These are phyloP conservation scores for Sinelater perroti DNA, from an alignment of 2,888 invertebrate species.

Conservation along the genomic window DNA sequence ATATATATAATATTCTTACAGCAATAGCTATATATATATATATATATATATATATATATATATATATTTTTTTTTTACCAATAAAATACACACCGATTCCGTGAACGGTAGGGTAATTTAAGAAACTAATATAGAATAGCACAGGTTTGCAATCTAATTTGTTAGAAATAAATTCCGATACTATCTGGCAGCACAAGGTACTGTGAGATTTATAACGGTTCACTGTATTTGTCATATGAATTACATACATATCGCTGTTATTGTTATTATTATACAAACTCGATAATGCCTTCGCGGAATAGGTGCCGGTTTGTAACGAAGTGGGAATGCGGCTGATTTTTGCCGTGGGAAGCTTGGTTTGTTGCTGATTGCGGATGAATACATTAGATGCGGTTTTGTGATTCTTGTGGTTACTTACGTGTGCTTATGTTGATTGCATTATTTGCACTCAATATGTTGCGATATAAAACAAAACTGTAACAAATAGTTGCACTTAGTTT, in stretches of 20 bases:
- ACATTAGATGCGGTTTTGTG: conserved; percentile 1
- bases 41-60: too few species aligned
- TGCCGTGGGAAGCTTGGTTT: conserved; percentile 5
- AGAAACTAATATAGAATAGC: conserved; percentile 15
- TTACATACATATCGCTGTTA: conserved; percentile 11
- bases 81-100: not conserved
- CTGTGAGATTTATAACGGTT: conserved; percentile 12
- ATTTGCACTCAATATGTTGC: too few species aligned
- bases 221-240: conserved; percentile 9
- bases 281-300: conserved; percentile 16
- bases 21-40: too few species aligned
- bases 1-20: too few species aligned
- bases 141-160: conserved; percentile 10
- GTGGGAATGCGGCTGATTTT: not conserved
- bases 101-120: conserved; percentile 6
- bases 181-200: conserved; percentile 7
- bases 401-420: too few species aligned
- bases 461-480: too few species aligned
- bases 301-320: conserved; percentile 16
- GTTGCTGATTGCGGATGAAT: conserved; percentile 12
- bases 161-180: conserved; percentile 15
- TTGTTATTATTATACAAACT: conserved; percentile 17
- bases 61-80: too few species aligned
- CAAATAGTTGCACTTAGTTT: too few species aligned
- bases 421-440: too few species aligned